Evolutionary conservation across 2,888 invertebrate species (phyloP).

Genomic region (Drosophila subsilvestris): DNA sequence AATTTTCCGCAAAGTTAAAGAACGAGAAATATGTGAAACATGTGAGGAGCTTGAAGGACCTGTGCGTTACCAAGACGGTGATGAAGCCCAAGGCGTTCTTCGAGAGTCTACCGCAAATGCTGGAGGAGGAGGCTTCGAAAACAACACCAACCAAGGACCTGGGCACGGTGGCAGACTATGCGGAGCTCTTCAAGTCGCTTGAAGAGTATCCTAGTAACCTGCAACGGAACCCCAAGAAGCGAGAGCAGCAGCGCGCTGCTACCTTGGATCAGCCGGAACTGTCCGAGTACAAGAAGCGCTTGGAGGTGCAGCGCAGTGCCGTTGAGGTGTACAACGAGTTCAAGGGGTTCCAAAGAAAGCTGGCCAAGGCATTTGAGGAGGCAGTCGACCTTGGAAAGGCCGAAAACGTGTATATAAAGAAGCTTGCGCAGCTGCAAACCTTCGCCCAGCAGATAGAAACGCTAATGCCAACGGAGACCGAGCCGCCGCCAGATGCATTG

Average conservation of each 20-base stretch:
- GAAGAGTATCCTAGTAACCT: constrained; percentile 80
- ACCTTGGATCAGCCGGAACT: constrained; percentile 3
- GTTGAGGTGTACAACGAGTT: constrained; percentile 68
- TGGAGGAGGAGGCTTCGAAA: constrained; percentile 55
- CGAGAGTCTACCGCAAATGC: constrained; percentile 62
- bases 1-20: constrained; percentile 49
- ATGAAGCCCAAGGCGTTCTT: constrained; percentile 67
- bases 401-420: constrained; percentile 57
- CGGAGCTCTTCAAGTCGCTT: constrained; percentile 73
- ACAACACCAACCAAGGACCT: constrained; percentile 54
- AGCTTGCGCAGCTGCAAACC: constrained; percentile 62
- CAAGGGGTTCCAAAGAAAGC: constrained; percentile 71
- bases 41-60: constrained; percentile 59
- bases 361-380: constrained; percentile 58
- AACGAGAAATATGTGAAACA: constrained; percentile 48
- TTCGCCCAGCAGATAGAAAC: constrained; percentile 79
- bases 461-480: constrained; percentile 58
- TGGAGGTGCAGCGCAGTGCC: constrained; percentile 60
- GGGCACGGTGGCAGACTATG: constrained; percentile 65
- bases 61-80: constrained; percentile 68
- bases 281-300: constrained; percentile 30
- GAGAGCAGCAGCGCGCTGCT: constrained; percentile 63
- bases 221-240: constrained; percentile 65
- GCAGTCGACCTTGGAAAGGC: constrained; percentile 38
- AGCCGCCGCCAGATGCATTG: constrained; percentile 59